Evolutionary conservation across 2,888 invertebrate species (phyloP).

Genomic region (Euclidia mi): DNA sequence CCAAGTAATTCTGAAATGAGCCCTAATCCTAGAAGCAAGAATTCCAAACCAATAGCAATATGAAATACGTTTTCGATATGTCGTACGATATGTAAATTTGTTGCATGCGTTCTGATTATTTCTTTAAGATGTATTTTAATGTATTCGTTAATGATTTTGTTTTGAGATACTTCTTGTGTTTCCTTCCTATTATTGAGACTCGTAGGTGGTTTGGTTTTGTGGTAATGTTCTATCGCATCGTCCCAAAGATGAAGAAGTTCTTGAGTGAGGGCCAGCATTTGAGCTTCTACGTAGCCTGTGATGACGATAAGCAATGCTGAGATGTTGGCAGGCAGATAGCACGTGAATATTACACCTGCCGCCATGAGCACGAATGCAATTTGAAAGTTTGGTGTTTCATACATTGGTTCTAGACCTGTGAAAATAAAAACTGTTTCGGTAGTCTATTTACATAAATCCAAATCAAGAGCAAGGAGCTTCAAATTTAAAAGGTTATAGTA

Average conservation of each 20-base stretch:
- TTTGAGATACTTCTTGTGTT: constrained; percentile 4
- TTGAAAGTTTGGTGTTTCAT: constrained; percentile 71
- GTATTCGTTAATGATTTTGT: constrained; percentile 31
- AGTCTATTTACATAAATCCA: too few species aligned
- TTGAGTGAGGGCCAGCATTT: constrained; percentile 68
- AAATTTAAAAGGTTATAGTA: too few species aligned
- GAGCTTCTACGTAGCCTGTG: constrained; percentile 72
- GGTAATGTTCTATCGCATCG: constrained; percentile 58
- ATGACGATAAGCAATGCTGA: constrained; percentile 67
- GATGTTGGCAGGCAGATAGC: constrained; percentile 65
- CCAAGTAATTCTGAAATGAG: constrained; percentile 67
- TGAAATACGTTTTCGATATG: constrained; percentile 58
- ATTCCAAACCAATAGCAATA: constrained; percentile 64
- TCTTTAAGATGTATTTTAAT: constrained; percentile 26
- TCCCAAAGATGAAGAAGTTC: constrained; percentile 68
- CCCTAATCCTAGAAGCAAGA: constrained; percentile 57
- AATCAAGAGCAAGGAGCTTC: too few species aligned
- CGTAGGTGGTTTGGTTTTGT: constrained; percentile 41
- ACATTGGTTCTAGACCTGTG: constrained; percentile 73
- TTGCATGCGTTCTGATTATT: constrained; percentile 38
- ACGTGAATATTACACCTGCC: constrained; percentile 51
- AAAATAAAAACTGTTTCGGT: constrained; percentile 12
- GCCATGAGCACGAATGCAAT: constrained; percentile 55
- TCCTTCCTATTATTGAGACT: constrained; percentile 5
- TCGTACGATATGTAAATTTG: constrained; percentile 55